These are phyloP conservation scores for Tetragnatha montana DNA, from an alignment of 2,888 invertebrate genomes.

Conservation along the genomic window DNA sequence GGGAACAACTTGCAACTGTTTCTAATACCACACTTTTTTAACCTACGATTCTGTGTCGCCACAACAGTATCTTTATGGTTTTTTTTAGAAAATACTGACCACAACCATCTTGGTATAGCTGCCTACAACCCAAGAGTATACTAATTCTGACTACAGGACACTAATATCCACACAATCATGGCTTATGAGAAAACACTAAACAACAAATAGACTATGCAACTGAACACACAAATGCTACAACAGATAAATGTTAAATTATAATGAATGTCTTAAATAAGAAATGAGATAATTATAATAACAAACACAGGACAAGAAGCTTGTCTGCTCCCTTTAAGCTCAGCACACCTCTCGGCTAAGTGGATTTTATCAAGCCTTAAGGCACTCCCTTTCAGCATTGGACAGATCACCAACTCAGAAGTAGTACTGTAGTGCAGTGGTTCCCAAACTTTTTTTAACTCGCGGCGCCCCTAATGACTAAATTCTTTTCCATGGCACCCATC, in stretches of 20 bases:
- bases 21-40: no score
- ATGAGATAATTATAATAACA: neutral
- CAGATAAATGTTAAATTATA: neutral
- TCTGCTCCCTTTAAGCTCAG: conserved; percentile 68
- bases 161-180: neutral
- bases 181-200: neutral
- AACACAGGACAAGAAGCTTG: conserved; percentile 59
- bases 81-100: neutral
- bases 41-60: no score
- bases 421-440: no score
- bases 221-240: neutral
- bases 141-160: neutral
- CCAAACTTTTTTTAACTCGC: no score
- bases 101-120: neutral
- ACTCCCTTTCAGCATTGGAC: conserved; percentile 54
- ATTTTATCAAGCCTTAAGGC: conserved; percentile 49
- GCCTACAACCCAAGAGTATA: no score
- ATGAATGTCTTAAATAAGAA: conserved; percentile 2
- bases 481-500: no score
- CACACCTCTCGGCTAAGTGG: conserved; percentile 45
- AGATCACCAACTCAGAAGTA: neutral
- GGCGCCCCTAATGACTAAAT: no score
- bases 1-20: no score
- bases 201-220: neutral
- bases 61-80: neutral